A percentile compares a stretch with the other conserved stretches of the same genome.
Evolutionary conservation across 2,113 vertebrate genomes (phyloP).

Genomic region (Nannospalax galili): DNA sequence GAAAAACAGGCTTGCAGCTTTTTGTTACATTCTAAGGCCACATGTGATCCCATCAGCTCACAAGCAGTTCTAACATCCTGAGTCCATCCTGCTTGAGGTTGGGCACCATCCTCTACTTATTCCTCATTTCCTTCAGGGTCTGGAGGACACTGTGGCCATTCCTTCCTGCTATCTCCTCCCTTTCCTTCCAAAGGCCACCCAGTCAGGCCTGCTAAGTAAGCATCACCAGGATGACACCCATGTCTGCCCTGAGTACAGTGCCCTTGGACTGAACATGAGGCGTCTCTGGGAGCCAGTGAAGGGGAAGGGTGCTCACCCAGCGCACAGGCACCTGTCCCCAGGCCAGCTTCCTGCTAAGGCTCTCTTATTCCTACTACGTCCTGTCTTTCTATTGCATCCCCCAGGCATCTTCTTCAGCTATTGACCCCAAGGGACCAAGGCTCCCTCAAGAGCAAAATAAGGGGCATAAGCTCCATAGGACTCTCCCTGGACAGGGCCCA

Average conservation of each 20-base stretch:
- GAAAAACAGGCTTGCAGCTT: not conserved
- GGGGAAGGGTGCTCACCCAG: not conserved
- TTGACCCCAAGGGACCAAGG: not conserved
- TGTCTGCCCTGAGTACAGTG: fast-evolving
- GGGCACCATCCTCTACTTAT: not conserved
- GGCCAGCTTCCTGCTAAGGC: not conserved
- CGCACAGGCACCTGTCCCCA: not conserved
- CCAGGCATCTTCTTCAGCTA: not conserved
- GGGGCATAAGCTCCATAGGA: not conserved
- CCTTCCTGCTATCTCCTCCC: not conserved
- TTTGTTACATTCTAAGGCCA: not conserved
- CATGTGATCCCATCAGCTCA: fast-evolving
- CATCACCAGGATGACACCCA: fast-evolving
- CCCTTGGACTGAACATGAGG: fast-evolving
- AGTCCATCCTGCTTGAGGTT: not conserved
- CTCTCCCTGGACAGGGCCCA: not conserved
- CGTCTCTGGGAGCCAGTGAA: not conserved
- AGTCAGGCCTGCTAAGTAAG: not conserved
- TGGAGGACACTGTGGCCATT: not conserved
- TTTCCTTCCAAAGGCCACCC: not conserved
- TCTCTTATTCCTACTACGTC: not conserved
- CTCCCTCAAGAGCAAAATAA: not conserved
- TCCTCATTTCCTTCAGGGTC: not conserved
- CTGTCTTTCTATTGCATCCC: not conserved
- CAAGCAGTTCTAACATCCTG: not conserved